Evolutionary conservation across 2,113 vertebrate species (phyloP).

Genomic region (Capreolus pygargus): DNA sequence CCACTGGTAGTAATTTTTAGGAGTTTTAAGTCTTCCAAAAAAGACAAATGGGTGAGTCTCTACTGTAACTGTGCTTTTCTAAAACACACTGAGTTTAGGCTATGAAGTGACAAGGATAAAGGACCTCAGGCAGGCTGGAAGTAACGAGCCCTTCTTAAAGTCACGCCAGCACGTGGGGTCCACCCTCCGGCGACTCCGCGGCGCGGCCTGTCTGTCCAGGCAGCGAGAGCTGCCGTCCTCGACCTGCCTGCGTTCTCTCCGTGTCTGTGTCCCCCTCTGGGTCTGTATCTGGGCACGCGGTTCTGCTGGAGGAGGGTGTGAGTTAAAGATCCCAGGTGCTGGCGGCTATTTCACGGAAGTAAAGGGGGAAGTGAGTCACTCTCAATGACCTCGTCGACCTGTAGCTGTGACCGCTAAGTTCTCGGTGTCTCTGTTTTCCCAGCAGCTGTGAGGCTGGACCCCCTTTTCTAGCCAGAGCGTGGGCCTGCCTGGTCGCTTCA

Average conservation of each 20-base stretch:
- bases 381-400: not conserved
- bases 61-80: not conserved
- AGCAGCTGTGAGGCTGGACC: not conserved
- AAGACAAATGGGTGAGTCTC: not conserved
- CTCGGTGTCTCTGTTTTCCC: not conserved
- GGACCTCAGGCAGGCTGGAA: not conserved
- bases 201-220: rapidly evolving
- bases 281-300: not conserved
- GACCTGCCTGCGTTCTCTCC: not conserved
- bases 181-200: rapidly evolving
- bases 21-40: not conserved
- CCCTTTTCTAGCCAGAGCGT: not conserved
- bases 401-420: not conserved
- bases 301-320: not conserved
- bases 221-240: not conserved
- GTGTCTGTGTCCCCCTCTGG: not conserved
- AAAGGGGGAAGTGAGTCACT: not conserved
- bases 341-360: conserved; percentile 4
- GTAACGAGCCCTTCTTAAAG: not conserved
- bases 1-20: not conserved
- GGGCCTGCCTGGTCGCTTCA: not conserved
- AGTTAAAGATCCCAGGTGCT: not conserved
- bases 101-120: not conserved
- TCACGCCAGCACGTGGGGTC: not conserved
- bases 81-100: not conserved